Evolutionary conservation across 2,888 invertebrate genomes (phyloP).

Genomic region (Timema cristinae): DNA sequence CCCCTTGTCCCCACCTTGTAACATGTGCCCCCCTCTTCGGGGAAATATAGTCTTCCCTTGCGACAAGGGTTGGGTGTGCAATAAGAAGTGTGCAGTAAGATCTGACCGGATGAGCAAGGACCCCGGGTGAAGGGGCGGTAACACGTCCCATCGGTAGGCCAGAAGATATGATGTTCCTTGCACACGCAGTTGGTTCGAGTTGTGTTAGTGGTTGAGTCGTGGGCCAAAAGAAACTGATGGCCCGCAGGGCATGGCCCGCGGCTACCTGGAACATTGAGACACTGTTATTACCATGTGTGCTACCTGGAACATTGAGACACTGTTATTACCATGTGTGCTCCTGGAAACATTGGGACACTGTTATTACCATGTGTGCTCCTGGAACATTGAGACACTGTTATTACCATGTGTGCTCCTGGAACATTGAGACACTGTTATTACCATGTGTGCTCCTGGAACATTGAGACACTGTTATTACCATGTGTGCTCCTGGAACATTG

Average conservation of each 20-base stretch:
- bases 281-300: no score
- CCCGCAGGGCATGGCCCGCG: constrained; percentile 72
- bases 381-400: no score
- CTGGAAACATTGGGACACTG: no score
- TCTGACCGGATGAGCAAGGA: constrained; percentile 57
- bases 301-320: no score
- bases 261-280: constrained; percentile 52
- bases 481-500: no score
- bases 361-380: no score
- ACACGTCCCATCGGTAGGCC: constrained; percentile 61
- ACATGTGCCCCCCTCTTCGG: constrained; percentile 62
- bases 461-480: no score
- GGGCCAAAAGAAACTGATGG: constrained; percentile 61
- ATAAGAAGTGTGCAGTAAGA: constrained; percentile 63
- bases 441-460: no score
- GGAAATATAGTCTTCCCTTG: constrained; percentile 71
- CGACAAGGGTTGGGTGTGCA: constrained; percentile 70
- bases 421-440: no score
- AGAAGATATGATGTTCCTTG: constrained; percentile 62
- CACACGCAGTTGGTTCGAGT: constrained; percentile 60
- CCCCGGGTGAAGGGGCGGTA: constrained; percentile 76
- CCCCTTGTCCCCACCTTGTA: constrained; percentile 74
- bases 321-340: no score
- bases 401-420: no score
- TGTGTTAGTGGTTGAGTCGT: constrained; percentile 37